Evolutionary conservation across 2,888 invertebrate species (phyloP).

Genomic region (Dicyrtoma fusca): DNA sequence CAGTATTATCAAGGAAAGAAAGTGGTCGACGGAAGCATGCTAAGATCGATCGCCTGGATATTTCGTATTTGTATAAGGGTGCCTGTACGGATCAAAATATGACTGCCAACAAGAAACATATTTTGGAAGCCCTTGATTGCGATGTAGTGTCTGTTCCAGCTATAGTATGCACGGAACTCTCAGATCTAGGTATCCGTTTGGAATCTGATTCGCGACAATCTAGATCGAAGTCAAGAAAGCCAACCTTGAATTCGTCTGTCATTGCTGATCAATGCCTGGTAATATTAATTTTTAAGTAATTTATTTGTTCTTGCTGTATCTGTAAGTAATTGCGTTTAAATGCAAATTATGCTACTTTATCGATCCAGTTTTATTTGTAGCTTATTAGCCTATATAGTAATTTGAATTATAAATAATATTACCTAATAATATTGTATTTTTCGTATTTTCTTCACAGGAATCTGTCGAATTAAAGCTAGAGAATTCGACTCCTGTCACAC

Average conservation of each 20-base stretch:
- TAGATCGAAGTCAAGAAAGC: not conserved
- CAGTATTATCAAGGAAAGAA: constrained; percentile 25
- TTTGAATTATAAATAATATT: not conserved
- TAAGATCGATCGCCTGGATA: constrained; percentile 18
- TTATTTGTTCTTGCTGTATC: not conserved
- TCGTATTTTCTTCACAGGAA: too few species aligned
- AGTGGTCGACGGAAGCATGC: constrained; percentile 8
- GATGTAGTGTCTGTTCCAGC: not conserved
- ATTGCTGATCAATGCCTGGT: not conserved
- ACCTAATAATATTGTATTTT: too few species aligned
- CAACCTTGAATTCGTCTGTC: not conserved
- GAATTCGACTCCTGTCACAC: constrained; percentile 1
- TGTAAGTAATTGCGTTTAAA: not conserved
- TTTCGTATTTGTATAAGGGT: not conserved
- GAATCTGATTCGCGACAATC: not conserved
- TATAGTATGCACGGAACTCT: not conserved
- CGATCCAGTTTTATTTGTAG: too few species aligned
- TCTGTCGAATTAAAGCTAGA: constrained; percentile 23
- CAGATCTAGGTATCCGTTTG: constrained; percentile 3
- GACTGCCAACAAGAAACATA: constrained; percentile 8
- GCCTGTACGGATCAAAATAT: not conserved
- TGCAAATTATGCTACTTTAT: too few species aligned
- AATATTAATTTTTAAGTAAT: not conserved
- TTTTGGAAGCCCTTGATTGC: constrained; percentile 11
- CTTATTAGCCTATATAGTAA: not conserved